These are phyloP conservation scores for Cinclus cinclus DNA, from an alignment of 2,113 vertebrate species.

Conservation along the genomic window DNA sequence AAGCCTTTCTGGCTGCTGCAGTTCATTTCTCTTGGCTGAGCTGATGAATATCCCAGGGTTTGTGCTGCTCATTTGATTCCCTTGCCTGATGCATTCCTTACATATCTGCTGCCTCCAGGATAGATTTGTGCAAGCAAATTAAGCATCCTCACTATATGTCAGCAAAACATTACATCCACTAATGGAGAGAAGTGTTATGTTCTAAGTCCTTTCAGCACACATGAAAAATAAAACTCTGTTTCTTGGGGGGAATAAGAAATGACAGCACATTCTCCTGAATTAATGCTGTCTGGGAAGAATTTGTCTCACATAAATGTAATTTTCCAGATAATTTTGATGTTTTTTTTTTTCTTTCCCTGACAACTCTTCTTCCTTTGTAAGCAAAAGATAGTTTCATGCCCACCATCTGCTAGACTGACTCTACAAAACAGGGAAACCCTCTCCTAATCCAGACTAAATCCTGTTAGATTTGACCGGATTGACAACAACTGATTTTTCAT, in stretches of 20 bases:
- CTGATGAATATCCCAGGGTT: neutral
- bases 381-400: neutral
- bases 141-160: neutral
- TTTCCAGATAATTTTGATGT: neutral
- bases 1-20: neutral
- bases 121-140: neutral
- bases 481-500: neutral
- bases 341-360: neutral
- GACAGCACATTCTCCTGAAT: neutral
- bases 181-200: neutral
- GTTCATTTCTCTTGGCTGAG: neutral
- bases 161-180: neutral
- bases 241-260: neutral
- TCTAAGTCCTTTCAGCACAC: neutral
- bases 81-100: neutral
- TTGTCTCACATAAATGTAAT: neutral
- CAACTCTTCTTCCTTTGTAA: neutral
- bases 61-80: neutral
- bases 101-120: constrained; percentile 19
- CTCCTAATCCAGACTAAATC: neutral
- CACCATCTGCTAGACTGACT: neutral
- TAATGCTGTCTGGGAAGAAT: neutral
- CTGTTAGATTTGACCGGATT: neutral
- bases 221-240: neutral
- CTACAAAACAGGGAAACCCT: neutral